Evolutionary conservation across 1,140 invertebrate species (phyloP).

Genomic region (Hyphantria cunea): DNA sequence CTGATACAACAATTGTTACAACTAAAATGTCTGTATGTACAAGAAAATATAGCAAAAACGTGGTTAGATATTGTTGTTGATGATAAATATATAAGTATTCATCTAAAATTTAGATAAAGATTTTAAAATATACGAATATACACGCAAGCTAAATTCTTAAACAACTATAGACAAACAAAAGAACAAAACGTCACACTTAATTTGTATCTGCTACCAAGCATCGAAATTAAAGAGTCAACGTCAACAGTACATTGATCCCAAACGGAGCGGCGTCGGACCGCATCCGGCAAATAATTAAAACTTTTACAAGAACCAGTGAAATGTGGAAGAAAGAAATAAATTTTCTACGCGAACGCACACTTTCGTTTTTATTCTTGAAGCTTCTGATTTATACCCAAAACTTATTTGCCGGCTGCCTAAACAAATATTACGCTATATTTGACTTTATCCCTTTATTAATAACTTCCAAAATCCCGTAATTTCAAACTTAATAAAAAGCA

Average conservation of each 20-base stretch:
- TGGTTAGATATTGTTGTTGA: too few species aligned
- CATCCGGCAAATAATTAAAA: conserved; percentile 74
- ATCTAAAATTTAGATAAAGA: too few species aligned
- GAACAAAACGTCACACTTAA: conserved; percentile 21
- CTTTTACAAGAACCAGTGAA: conserved; percentile 64
- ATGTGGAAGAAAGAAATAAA: conserved; percentile 69
- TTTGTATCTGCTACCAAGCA: conserved; percentile 32
- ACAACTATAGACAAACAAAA: conserved; percentile 9
- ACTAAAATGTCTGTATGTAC: too few species aligned
- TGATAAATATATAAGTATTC: too few species aligned
- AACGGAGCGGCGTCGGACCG: conserved; percentile 46
- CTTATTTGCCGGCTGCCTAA: conserved; percentile 36
- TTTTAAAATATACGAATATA: too few species aligned
- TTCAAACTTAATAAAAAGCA: conserved; percentile 3
- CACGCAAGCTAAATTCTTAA: not conserved
- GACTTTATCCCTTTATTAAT: conserved; percentile 35
- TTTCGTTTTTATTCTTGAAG: conserved; percentile 64
- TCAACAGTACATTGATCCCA: conserved; percentile 53
- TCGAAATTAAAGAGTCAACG: conserved; percentile 34
- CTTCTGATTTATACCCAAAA: conserved; percentile 60
- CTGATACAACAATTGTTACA: too few species aligned
- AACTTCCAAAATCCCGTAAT: conserved; percentile 25
- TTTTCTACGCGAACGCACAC: conserved; percentile 65
- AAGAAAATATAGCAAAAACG: too few species aligned
- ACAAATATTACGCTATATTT: conserved; percentile 23